Evolutionary conservation across 2,888 invertebrate species (phyloP).

Genomic region (Mimumesa dahlbomi): DNA sequence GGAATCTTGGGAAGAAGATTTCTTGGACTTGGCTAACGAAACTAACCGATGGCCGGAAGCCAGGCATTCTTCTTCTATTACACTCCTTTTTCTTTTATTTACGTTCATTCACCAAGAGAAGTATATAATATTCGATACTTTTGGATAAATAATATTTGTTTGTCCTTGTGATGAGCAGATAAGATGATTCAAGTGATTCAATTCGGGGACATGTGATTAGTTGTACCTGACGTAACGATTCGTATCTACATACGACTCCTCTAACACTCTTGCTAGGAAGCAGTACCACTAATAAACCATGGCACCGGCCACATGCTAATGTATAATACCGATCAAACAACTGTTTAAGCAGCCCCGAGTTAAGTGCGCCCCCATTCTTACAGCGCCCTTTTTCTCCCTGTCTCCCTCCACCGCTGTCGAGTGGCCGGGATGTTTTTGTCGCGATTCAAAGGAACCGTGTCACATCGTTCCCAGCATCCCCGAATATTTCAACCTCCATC

Average conservation of each 20-base stretch:
- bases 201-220: no score
- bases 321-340: conserved; percentile 79
- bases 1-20: conserved; percentile 8
- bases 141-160: not conserved
- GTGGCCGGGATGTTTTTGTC: conserved; percentile 55
- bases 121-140: no score
- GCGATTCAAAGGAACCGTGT: no score
- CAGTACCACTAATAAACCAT: conserved; percentile 73
- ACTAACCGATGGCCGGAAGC: conserved; percentile 33
- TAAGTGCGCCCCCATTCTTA: conserved; percentile 76
- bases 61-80: conserved; percentile 29
- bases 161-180: not conserved
- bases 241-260: not conserved
- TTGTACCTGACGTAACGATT: not conserved
- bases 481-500: no score
- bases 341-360: conserved; percentile 79
- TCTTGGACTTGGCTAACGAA: conserved; percentile 24
- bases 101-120: not conserved
- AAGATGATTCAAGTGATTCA: no score
- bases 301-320: conserved; percentile 80
- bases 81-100: no score
- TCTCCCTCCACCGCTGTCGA: conserved; percentile 11
- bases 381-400: conserved; percentile 43
- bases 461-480: no score
- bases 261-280: conserved; percentile 29